A percentile compares a stretch with the other conserved stretches of the same genome.
Evolutionary conservation across 2,797 vertebrate species (phyloP).

Genomic region (Falco rusticolus): DNA sequence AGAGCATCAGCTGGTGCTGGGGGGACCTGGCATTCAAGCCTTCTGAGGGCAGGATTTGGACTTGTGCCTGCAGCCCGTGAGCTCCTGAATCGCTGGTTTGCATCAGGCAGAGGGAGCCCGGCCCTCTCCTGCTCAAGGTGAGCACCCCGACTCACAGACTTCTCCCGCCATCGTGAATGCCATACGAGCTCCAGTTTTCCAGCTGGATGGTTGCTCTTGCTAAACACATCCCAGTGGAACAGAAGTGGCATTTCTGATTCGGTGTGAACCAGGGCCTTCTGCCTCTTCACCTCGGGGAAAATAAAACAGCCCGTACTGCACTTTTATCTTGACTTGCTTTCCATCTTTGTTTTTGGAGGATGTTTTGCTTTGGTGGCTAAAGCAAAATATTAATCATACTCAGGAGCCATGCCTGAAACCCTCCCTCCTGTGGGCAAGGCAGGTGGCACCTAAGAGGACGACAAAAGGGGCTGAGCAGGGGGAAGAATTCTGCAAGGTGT

Average conservation of each 20-base stretch:
- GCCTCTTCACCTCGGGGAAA: not conserved
- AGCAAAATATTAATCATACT: not conserved
- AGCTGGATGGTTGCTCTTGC: not conserved
- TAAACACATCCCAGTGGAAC: not conserved
- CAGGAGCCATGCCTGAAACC: not conserved
- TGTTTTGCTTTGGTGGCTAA: not conserved
- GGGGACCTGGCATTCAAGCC: not conserved
- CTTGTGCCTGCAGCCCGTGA: accelerated
- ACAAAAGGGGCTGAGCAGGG: not conserved
- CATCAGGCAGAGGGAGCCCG: not conserved
- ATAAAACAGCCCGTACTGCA: not conserved
- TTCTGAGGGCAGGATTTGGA: not conserved
- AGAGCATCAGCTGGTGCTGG: not conserved
- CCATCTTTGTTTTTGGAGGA: not conserved
- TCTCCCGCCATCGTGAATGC: not conserved
- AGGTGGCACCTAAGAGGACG: not conserved
- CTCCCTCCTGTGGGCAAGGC: not conserved
- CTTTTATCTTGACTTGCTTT: not conserved
- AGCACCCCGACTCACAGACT: not conserved
- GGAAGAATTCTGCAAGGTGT: not conserved
- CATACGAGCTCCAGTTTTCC: not conserved
- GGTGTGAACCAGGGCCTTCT: not conserved
- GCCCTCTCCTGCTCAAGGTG: not conserved
- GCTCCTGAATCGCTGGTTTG: not conserved
- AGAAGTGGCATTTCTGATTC: not conserved